Base-by-base conservation (phyloP, 1,140 invertebrate genomes). In the Eumaeus atala region DNA sequence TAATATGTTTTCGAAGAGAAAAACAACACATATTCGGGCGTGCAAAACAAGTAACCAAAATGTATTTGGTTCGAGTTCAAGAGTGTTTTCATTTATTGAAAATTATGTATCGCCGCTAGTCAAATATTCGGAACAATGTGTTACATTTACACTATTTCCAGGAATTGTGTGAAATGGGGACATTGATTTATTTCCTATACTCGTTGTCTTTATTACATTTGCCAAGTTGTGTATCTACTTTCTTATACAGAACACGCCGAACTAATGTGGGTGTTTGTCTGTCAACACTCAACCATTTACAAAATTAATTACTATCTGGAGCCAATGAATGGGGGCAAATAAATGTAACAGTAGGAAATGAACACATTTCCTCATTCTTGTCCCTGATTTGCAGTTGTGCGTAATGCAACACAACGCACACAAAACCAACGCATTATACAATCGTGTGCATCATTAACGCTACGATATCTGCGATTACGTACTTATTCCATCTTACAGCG, bases 301-400 rank as follows among this genome's bases (percentile, higher is more conserved):
- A 68, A 66, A 54, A 57, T 61, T 64, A 56, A 67, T 52, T 61
- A 54, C 59, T 66, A 64, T 67, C 61, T 56, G 56, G 40, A 59
- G 57, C 52, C 56, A 77, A 76, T 62, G 67, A 77, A 74, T 64
- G 70, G 75, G 75, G 67, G 57, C 67, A 55, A 70, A 66, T 74
- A 72, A 79, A 74, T 80, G 72, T 81, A 79, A 81, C 71, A 83
- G 72, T 69, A 82, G 80, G 78, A 82, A 86, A 79, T 66, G 63
- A 71, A 69, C 48, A 61, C 62, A 56, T 66, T 86, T 86, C 76
- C 80, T 84, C 75, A 72, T 85, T 75, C 71, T 75, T 72, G 69
- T 64, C 67, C 62, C 57, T 72, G 68, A 69, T 68, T 68, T 68
- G 70, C 72, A 62, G 70, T 70, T 64, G 69, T 70, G 67, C 67